Base-by-base conservation (phyloP, 2,797 vertebrate species). In the Lycodopsis pacificus region DNA sequence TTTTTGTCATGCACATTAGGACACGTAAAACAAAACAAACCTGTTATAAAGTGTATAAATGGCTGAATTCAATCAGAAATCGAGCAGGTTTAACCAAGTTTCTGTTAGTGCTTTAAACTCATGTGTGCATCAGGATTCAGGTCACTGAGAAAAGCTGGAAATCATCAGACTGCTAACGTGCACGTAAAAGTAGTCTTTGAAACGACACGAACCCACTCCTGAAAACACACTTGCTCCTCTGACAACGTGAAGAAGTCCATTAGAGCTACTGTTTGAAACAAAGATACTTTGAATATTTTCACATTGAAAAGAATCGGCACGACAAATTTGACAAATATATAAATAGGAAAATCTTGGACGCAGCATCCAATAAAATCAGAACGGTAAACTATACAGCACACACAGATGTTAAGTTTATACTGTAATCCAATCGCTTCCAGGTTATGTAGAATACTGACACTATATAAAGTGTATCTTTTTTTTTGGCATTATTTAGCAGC, bases 401-500 rank as follows among this genome's bases (percentile, higher is more conserved):
- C 84, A 88, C 79, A 81, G 75, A 86, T 80, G 62, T 69, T 76
- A 79, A 79, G 61, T 88, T 81, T 77, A 40, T 76, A 64, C 64
- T 81, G 78, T 81, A 86, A 83, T 84, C 80, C 77, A 86, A 89
- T 87, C 48, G 40, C 84, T 87, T 79, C 63, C 69, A 86, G 81
- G 83, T 86, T 81, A 79, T 80, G 69, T 78, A 59, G 75, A 91
- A 85, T 92, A 88, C 78, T 89, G 73, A 92, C 81, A 84, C 85
- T 87, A 82, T 78, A 91, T 80, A 91, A 88, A 92, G 82, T 84
- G 40, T 85, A 62, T 84, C 71, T 90, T 88, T 95, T 53, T 53
- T 94, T 96, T 96, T 95, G 95, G 95, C 94, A 95, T 95, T 89
- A 92, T 91, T 93, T 94, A 95, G 95, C 95, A 95, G 95, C 95